A percentile compares a stretch with the other conserved stretches of the same genome.
phyloP scores from a whole-genome alignment of 2,888 invertebrate genomes.

The Hirtodrosophila histrioides region DNA sequence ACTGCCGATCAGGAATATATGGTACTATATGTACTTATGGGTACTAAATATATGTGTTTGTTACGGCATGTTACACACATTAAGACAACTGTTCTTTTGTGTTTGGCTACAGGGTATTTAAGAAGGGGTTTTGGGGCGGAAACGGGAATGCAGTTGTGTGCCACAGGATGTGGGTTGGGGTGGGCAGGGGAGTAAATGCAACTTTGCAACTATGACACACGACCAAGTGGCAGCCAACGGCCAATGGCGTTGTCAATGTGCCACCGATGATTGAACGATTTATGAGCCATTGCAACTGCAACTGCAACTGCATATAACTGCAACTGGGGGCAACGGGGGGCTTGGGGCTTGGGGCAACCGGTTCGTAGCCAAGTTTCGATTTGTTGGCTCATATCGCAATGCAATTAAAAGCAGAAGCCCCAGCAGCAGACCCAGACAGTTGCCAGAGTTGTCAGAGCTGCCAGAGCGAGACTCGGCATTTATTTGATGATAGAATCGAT shows the following conservation, averaged over 20 bases:
- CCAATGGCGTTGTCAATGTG: constrained; percentile 69
- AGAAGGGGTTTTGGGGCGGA: too few species aligned
- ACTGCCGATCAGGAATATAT: too few species aligned
- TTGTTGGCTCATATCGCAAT: constrained; percentile 46
- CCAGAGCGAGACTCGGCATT: background rate
- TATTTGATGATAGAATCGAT: constrained; percentile 24
- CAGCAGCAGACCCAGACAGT: constrained; percentile 19
- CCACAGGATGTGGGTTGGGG: too few species aligned
- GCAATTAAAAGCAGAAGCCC: constrained; percentile 71
- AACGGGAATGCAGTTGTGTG: too few species aligned
- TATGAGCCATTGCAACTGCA: constrained; percentile 52
- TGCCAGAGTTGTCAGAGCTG: constrained; percentile 25
- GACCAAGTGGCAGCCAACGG: constrained; percentile 45
- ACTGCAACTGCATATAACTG: constrained; percentile 9
- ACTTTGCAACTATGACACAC: constrained; percentile 39
- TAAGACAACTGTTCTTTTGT: too few species aligned
- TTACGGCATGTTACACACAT: too few species aligned
- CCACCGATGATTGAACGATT: constrained; percentile 76
- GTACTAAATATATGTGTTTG: too few species aligned
- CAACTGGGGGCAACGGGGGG: background rate
- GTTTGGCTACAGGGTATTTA: too few species aligned
- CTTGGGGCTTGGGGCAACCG: constrained; percentile 24
- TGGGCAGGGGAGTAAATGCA: constrained; percentile 27
- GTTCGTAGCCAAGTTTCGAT: constrained; percentile 44
- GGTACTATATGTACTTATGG: too few species aligned